Evolutionary conservation across 2,113 vertebrate genomes (phyloP).

Genomic region (Oenanthe melanoleuca): DNA sequence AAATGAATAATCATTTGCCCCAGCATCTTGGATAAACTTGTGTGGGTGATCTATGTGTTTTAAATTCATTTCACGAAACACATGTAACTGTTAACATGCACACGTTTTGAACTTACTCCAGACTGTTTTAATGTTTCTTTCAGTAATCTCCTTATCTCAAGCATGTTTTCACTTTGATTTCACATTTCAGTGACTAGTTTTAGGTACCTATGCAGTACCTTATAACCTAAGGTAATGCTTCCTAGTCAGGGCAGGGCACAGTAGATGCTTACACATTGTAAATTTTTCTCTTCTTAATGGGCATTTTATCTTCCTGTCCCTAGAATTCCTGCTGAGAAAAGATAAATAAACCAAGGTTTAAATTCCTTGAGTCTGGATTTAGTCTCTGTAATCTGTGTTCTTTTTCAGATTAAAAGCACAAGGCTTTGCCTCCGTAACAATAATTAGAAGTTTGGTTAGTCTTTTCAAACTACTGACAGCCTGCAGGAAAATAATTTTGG

Average conservation of each 20-base stretch:
- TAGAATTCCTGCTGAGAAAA: neutral
- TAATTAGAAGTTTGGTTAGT: neutral
- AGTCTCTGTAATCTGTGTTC: neutral
- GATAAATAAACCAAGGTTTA: neutral
- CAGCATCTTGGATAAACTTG: neutral
- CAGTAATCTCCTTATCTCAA: neutral
- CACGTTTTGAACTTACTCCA: neutral
- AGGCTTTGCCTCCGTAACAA: neutral
- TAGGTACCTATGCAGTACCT: neutral
- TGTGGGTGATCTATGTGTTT: conserved; percentile 19
- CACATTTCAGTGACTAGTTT: neutral
- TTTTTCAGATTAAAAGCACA: neutral
- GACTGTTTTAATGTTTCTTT: neutral
- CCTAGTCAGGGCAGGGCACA: neutral
- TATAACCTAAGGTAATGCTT: neutral
- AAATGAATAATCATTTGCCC: conserved; percentile 40
- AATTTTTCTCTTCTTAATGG: neutral
- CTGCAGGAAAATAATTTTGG: neutral
- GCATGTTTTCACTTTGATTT: neutral
- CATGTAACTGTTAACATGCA: neutral
- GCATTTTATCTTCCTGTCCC: neutral
- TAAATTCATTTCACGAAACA: conserved; percentile 25
- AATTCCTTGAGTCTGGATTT: neutral
- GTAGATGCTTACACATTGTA: neutral
- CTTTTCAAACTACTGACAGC: neutral